Conservation (phyloP, 2,888 invertebrate genomes). For the Nemotelus nigrinus region DNA sequence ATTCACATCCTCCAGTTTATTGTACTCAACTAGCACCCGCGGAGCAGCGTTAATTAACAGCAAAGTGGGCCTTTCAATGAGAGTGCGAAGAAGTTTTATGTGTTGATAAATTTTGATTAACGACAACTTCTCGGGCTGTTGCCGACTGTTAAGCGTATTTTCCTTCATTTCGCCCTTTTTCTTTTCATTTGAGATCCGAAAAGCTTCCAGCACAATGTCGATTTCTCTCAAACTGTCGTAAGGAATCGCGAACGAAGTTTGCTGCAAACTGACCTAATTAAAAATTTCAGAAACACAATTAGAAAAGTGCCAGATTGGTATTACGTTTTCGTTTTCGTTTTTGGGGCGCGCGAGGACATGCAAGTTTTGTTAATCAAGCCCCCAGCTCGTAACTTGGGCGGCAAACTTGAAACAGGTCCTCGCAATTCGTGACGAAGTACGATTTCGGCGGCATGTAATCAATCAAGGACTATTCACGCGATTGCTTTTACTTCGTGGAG, state of each 20-base stretch:
- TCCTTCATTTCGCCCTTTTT: slow-evolving; percentile 37
- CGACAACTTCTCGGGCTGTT: slow-evolving; percentile 51
- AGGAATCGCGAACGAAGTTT: not conserved
- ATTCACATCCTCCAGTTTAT: too few species aligned
- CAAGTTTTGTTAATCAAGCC: slow-evolving; percentile 38
- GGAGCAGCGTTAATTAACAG: slow-evolving; percentile 5
- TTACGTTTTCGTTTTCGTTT: not conserved
- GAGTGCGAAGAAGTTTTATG: slow-evolving; percentile 51
- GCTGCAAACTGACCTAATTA: slow-evolving; percentile 38
- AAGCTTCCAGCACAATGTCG: not conserved
- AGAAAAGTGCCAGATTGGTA: not conserved
- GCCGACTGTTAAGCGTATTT: slow-evolving; percentile 47
- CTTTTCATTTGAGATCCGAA: slow-evolving; percentile 10
- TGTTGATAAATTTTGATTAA: slow-evolving; percentile 52
- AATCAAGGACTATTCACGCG: slow-evolving; percentile 9
- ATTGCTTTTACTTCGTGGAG: not conserved
- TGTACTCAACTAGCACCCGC: not conserved
- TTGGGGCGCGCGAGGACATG: slow-evolving; percentile 11
- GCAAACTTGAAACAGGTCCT: not conserved
- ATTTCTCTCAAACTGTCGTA: not conserved
- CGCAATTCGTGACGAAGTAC: not conserved
- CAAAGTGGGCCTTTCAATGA: slow-evolving; percentile 31
- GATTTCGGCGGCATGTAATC: slow-evolving; percentile 15
- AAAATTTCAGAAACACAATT: slow-evolving; percentile 38
- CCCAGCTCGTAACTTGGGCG: slow-evolving; percentile 23